A percentile compares a stretch with the other conserved stretches of the same genome.
phyloP scores from a whole-genome alignment of 2,113 vertebrate species.

The Pomatostomus ruficeps region DNA sequence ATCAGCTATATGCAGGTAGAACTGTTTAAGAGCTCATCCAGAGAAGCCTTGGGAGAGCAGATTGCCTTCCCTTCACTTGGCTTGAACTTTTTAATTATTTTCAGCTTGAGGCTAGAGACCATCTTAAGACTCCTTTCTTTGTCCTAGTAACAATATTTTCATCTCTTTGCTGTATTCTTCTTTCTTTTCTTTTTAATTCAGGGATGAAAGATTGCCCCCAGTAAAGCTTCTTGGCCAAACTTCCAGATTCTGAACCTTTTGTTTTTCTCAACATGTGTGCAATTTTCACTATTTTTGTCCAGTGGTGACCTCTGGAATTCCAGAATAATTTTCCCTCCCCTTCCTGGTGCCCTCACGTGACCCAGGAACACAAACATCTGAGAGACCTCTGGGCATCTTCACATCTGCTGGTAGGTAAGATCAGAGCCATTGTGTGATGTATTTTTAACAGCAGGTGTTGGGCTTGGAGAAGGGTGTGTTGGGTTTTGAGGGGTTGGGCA shows the following conservation, averaged over 20 bases:
- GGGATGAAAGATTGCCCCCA: slow-evolving; percentile 15
- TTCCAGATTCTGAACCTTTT: slow-evolving; percentile 66
- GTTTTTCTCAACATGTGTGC: slow-evolving; percentile 79
- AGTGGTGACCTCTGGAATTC: slow-evolving; percentile 82
- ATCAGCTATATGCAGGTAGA: neutral
- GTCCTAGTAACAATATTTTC: neutral
- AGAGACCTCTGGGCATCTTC: slow-evolving; percentile 79
- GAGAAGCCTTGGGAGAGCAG: neutral
- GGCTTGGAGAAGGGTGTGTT: slow-evolving; percentile 61
- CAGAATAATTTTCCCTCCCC: slow-evolving; percentile 83
- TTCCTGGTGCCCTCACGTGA: slow-evolving; percentile 80
- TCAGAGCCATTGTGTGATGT: slow-evolving; percentile 72
- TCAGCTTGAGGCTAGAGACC: neutral
- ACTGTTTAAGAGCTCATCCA: neutral
- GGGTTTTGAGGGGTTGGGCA: slow-evolving; percentile 62
- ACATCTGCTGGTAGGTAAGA: slow-evolving; percentile 80
- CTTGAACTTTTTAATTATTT: slow-evolving; percentile 21
- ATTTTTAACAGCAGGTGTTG: slow-evolving; percentile 81
- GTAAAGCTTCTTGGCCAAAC: slow-evolving; percentile 34
- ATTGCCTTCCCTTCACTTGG: neutral
- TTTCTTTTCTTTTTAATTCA: slow-evolving; percentile 16
- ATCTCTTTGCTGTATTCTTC: neutral
- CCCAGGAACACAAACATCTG: slow-evolving; percentile 84
- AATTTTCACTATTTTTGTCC: slow-evolving; percentile 85
- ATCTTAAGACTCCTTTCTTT: neutral